Evolutionary conservation across 2,797 vertebrate species (phyloP).

Genomic region (Eulemur rubriventer): DNA sequence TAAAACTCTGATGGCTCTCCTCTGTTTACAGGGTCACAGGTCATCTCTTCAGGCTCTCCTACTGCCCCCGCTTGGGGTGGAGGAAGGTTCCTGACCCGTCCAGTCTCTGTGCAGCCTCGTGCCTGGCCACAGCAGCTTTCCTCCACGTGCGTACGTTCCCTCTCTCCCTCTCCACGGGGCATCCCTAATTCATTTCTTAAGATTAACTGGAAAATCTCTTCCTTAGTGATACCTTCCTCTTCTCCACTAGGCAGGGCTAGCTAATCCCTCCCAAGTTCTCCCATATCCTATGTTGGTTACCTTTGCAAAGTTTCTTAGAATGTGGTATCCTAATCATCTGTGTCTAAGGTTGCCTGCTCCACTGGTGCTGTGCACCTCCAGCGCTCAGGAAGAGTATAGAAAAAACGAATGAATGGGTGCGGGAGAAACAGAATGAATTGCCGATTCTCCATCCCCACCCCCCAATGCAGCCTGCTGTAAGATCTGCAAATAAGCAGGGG

Average conservation of each 20-base stretch:
- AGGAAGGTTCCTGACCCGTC: not conserved
- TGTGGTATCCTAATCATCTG: not conserved
- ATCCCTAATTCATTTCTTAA: not conserved
- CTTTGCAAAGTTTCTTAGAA: not conserved
- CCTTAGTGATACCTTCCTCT: not conserved
- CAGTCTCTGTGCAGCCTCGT: not conserved
- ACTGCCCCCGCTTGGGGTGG: fast-evolving
- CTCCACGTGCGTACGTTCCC: not conserved
- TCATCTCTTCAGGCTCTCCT: not conserved
- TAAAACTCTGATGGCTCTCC: not conserved
- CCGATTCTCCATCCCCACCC: not conserved
- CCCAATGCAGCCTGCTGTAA: fast-evolving
- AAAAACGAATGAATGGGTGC: not conserved
- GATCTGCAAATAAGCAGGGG: not conserved
- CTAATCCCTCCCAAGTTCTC: not conserved
- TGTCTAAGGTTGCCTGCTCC: not conserved
- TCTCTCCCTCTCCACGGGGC: not conserved
- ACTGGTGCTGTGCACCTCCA: too few relatives aligned
- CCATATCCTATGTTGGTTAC: not conserved
- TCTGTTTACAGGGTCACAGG: not conserved
- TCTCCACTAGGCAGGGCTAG: not conserved
- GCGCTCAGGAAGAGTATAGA: not conserved
- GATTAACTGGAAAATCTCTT: not conserved
- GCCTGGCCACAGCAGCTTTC: not conserved
- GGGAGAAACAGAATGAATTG: not conserved